Evolutionary conservation across 2,888 invertebrate species (phyloP), one percentile per base, ranked within the genome.

Genomic region (Pandemis heparana): DNA sequence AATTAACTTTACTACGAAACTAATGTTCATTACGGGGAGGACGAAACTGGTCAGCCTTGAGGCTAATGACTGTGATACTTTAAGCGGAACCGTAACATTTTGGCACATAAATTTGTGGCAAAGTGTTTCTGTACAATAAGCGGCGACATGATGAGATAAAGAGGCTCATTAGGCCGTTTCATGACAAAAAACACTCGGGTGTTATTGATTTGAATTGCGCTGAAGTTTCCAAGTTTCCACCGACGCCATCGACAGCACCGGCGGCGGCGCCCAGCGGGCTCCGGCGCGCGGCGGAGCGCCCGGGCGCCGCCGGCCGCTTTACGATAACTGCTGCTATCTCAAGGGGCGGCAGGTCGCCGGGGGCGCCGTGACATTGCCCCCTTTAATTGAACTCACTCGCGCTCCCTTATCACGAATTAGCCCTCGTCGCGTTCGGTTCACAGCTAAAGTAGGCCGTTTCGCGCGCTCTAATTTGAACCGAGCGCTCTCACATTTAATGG

Each of bases 381-480:
- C 84, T 87, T 87, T 87, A 77, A 90, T 90, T 90, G 89, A 87
- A 89, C 87, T 85, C 82, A 85, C 84, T 88, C 85, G 84, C 84
- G 84, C 85, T 88, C 88, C 89, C 89, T 92, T 92, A 92, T 92
- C 90, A 86, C 87, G 88, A 91, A 92, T 91, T 91, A 91, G 89
- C 87, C 85, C 87, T 85, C 85, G 83, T 86, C 85, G 86, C 87
- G 89, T 90, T 92, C 86, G 82, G 87, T 89, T 89, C 89, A 90
- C 89, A 87, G 85, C 84, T 87, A 87, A 89, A 92, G 86, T 90
- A 87, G 89, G 88, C 89, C 86, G 85, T 91, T 91, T 85, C 82
- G 82, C 85, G 87, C 84, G 85, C 85, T 89, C 88, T 88, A 89
- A 90, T 93, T 93, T 89, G 89, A 92, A 92, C 85, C 83, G 83